Evolutionary conservation across 1,140 invertebrate genomes (phyloP), one percentile per base, ranked within the genome.

Genomic region (Ceratosolen fusciceps): DNA sequence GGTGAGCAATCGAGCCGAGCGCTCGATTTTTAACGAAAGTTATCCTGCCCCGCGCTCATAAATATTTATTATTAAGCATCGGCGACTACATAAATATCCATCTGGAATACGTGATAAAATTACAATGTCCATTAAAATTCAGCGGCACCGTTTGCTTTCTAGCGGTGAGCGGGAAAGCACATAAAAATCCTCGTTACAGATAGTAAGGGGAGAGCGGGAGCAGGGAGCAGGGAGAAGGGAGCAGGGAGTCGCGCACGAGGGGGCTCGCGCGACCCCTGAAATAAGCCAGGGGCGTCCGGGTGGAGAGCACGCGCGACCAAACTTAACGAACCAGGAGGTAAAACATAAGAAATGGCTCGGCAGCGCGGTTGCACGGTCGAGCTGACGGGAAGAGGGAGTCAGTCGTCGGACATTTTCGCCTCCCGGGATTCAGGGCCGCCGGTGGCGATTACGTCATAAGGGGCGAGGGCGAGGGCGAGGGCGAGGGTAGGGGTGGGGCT

Each of bases 81-180:
- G 60, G n/a, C 21, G 1, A 65, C 60, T 65, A 14, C 31, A 65
- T 37, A n/a, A 37, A 37, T 65, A 65, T 65, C 31, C 19, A 65
- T 31, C 31, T 37, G 31, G 5, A 37, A 37, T 65, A 65, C 60
- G 60, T 37, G 60, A 65, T 65, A 37, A n/a, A 65, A n/a, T 37
- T 37, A 65, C 31, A 37, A 37, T 34, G 60, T 65, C 26, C 31
- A 65, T 65, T 65, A 65, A 65, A 65, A 65, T 65, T 65, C 60
- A 65, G 31, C 16, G 60, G 31, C 60, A 65, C 31, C 34, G 31
- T 37, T 37, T 21, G 19, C 16, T 65, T 65, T 65, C 60, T 37
- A 37, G 60, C 0, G 21, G 16, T 8, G 19, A 37, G 21, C 60
- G n/a, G 26, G 21, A 65, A 37, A 65, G 49, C 12, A 37, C 31